Evolutionary conservation across 1,140 invertebrate species (phyloP).

Genomic region (Amyelois transitella): DNA sequence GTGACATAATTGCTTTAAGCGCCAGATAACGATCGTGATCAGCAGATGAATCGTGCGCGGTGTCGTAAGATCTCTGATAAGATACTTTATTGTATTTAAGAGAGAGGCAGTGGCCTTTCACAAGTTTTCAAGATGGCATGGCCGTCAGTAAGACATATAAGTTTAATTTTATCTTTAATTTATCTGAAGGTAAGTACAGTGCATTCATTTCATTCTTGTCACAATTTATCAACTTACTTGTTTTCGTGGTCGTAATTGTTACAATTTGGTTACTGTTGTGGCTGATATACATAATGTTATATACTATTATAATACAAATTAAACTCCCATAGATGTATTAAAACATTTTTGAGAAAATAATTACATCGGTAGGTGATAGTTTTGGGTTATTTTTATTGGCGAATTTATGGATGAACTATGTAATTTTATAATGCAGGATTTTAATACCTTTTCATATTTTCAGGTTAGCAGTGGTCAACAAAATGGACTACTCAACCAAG

Average conservation of each 20-base stretch:
- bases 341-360: too few species aligned
- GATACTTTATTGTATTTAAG: slow-evolving; percentile 11
- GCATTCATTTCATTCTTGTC: too few species aligned
- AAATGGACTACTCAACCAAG: background rate
- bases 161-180: background rate
- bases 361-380: too few species aligned
- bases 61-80: slow-evolving; percentile 5
- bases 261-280: too few species aligned
- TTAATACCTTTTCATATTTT: background rate
- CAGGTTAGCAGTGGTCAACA: background rate
- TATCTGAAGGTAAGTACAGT: background rate
- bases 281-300: too few species aligned
- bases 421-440: background rate
- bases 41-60: background rate
- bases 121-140: slow-evolving; percentile 9
- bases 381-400: too few species aligned
- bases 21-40: slow-evolving; percentile 3
- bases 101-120: background rate
- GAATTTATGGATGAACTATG: background rate
- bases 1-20: background rate
- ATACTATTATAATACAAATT: too few species aligned
- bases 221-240: too few species aligned
- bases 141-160: background rate
- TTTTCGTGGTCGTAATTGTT: too few species aligned
- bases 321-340: too few species aligned